These are phyloP conservation scores for Tyto alba DNA, from an alignment of 2,113 vertebrate species.

Conservation along the genomic window DNA sequence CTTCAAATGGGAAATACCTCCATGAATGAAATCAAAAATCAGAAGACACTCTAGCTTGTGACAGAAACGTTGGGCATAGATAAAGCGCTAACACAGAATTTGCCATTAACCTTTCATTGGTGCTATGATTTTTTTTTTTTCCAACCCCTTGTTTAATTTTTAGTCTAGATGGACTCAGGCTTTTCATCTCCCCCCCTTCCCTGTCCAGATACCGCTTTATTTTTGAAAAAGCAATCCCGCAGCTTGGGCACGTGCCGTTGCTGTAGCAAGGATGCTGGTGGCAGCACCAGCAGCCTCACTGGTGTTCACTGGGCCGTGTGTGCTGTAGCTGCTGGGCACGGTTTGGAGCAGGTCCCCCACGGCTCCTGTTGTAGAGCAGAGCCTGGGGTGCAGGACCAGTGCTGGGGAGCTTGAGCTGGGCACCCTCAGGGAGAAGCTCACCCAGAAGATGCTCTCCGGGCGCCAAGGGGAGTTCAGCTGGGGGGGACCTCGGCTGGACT, in stretches of 20 bases:
- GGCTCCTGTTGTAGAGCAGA: not conserved
- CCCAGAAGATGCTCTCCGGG: not conserved
- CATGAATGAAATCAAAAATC: rapidly evolving
- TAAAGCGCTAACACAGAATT: no score
- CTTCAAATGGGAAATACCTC: not conserved
- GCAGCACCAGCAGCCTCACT: not conserved
- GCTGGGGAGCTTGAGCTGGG: not conserved
- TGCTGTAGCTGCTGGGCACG: no score
- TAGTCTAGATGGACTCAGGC: not conserved
- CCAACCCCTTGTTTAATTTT: not conserved
- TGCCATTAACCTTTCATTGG: not conserved
- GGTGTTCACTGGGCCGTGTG: not conserved
- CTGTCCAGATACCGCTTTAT: not conserved
- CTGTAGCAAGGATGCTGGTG: not conserved
- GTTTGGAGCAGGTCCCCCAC: not conserved
- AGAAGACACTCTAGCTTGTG: not conserved
- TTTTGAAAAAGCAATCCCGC: not conserved
- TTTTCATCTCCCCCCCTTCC: not conserved
- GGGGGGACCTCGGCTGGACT: no score
- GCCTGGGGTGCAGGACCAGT: no score
- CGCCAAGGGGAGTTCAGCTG: rapidly evolving
- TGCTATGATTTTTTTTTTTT: not conserved
- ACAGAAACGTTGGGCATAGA: rapidly evolving
- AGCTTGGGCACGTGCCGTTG: rapidly evolving
- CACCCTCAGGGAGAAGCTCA: not conserved